phyloP scores from a whole-genome alignment of 2,113 vertebrate species.

The Semnornis frantzii region DNA sequence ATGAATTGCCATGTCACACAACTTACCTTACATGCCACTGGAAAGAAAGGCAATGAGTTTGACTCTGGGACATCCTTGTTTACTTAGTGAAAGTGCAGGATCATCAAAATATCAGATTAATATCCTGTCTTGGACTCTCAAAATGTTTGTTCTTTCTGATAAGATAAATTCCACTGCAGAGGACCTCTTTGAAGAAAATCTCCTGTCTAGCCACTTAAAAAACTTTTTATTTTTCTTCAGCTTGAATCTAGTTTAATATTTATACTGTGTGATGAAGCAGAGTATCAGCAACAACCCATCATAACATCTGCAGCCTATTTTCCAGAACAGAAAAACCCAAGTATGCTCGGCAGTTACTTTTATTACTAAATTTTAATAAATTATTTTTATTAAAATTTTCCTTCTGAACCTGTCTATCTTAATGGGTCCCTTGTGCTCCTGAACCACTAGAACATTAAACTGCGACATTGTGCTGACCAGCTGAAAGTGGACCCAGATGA shows the following conservation, averaged over 20 bases:
- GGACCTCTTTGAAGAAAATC: conserved; percentile 65
- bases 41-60: conserved; percentile 1
- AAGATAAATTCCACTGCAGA: conserved; percentile 47
- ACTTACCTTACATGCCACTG: neutral
- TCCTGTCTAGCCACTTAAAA: conserved; percentile 59
- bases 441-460: neutral
- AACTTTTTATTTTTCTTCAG: conserved; percentile 9
- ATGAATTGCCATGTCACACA: conserved; percentile 7
- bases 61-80: neutral
- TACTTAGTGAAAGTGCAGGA: neutral
- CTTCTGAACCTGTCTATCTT: neutral
- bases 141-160: conserved; percentile 62
- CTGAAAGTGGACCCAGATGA: neutral
- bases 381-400: neutral
- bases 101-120: conserved; percentile 19
- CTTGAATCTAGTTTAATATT: conserved; percentile 34
- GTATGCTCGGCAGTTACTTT: neutral
- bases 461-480: neutral
- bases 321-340: neutral
- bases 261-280: neutral
- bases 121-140: conserved; percentile 17
- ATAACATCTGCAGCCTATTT: conserved; percentile 44
- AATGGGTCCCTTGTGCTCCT: neutral
- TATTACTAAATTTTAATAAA: neutral
- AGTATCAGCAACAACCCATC: neutral